Conservation (phyloP, 2,797 vertebrate genomes). For the Triplophysa yarkandensis region DNA sequence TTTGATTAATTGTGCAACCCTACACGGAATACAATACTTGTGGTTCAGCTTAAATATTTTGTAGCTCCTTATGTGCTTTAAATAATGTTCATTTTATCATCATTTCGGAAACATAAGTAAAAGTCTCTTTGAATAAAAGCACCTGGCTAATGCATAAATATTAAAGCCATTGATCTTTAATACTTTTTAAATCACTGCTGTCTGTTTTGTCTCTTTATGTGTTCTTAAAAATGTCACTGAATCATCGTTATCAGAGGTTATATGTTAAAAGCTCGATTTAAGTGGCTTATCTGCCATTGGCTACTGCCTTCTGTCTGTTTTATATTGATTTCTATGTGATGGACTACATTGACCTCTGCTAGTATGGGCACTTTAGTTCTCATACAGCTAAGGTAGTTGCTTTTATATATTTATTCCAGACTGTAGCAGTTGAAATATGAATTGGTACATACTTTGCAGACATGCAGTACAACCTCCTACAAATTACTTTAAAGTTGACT, state of each 20-base stretch:
- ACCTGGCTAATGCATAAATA: background rate
- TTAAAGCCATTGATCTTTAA: background rate
- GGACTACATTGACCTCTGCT: background rate
- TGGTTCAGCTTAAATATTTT: background rate
- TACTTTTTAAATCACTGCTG: background rate
- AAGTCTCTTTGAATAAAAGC: background rate
- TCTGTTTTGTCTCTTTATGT: background rate
- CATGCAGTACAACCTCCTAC: background rate
- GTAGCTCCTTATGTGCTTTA: background rate
- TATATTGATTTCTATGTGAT: slow-evolving; percentile 23
- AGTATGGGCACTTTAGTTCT: slow-evolving; percentile 5
- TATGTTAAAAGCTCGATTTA: slow-evolving; percentile 14
- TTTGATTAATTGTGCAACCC: no score
- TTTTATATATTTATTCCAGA: background rate
- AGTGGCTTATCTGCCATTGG: slow-evolving; percentile 1
- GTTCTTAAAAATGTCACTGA: background rate
- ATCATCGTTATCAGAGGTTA: background rate
- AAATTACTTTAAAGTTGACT: background rate
- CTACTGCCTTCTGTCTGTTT: slow-evolving; percentile 2
- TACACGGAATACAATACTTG: background rate
- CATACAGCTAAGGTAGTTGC: background rate
- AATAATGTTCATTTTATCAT: background rate
- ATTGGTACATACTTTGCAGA: background rate
- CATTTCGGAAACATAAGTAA: no score
- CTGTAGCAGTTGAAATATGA: background rate